Evolutionary conservation across 2,113 vertebrate species (phyloP).

Genomic region (Pungitius pungitius): DNA sequence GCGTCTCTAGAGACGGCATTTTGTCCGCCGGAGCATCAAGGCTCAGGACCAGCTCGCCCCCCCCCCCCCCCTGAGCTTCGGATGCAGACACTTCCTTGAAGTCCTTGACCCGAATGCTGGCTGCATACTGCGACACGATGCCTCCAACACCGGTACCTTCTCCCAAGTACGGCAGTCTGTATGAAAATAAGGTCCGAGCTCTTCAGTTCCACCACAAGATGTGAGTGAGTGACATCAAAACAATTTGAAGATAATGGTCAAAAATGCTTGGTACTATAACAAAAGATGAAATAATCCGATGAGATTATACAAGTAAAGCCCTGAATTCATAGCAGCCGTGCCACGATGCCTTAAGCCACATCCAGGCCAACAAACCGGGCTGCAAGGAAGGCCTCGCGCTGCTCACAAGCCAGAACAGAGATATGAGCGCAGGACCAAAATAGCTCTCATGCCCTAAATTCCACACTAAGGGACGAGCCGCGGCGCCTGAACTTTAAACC

Average conservation of each 20-base stretch:
- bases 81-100: constrained; percentile 38
- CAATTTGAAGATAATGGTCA: not conserved
- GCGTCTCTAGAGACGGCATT: constrained; percentile 1
- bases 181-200: constrained; percentile 2
- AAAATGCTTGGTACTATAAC: constrained; percentile 18
- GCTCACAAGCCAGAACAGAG: constrained; percentile 20
- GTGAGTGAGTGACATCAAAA: not conserved
- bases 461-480: constrained; percentile 30
- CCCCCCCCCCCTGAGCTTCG: constrained; percentile 38
- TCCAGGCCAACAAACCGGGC: constrained; percentile 5
- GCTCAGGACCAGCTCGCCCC: constrained; percentile 16
- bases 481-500: not conserved
- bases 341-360: not conserved
- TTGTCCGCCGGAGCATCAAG: constrained; percentile 34
- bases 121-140: constrained; percentile 36
- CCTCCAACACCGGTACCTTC: constrained; percentile 27
- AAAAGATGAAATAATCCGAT: not conserved
- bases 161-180: constrained; percentile 8
- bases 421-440: constrained; percentile 62
- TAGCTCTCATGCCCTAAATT: constrained; percentile 71
- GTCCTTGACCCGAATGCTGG: constrained; percentile 54
- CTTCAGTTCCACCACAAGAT: constrained; percentile 24
- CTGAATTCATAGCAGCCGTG: constrained; percentile 14
- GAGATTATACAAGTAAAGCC: constrained; percentile 20
- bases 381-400: constrained; percentile 22